phyloP scores from a whole-genome alignment of 2,797 vertebrate genomes.

The Mycteria americana region DNA sequence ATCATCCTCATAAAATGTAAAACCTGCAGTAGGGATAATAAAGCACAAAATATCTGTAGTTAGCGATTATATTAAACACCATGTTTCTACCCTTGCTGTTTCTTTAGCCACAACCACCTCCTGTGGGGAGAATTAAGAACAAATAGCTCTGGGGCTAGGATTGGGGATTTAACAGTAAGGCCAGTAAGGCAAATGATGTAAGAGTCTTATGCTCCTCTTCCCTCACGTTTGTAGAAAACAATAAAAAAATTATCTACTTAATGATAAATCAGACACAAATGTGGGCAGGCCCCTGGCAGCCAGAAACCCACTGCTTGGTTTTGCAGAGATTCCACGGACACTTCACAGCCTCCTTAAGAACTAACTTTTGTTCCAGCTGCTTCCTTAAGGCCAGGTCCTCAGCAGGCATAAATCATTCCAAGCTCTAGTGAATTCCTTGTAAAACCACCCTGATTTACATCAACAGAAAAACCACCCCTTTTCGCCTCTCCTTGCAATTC shows the following conservation, averaged over 20 bases:
- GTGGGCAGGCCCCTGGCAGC: background rate
- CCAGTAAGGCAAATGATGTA: background rate
- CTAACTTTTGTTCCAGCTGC: background rate
- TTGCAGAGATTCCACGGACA: background rate
- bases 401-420: slow-evolving; percentile 19
- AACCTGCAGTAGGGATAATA: background rate
- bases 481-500: slow-evolving; percentile 7
- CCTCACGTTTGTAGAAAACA: background rate
- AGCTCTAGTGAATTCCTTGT: background rate
- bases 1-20: background rate
- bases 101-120: background rate
- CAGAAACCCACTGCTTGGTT: background rate
- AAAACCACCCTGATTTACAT: background rate
- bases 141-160: background rate
- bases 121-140: background rate
- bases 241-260: background rate
- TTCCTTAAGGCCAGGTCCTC: background rate
- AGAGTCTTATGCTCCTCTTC: background rate
- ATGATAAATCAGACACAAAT: background rate
- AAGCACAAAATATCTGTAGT: background rate
- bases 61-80: background rate
- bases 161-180: background rate
- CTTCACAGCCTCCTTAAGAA: background rate
- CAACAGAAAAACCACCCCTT: background rate
- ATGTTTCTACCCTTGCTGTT: background rate